Evolutionary conservation across 2,888 invertebrate genomes (phyloP).

Genomic region (Dimorphilus gyrociliatus): DNA sequence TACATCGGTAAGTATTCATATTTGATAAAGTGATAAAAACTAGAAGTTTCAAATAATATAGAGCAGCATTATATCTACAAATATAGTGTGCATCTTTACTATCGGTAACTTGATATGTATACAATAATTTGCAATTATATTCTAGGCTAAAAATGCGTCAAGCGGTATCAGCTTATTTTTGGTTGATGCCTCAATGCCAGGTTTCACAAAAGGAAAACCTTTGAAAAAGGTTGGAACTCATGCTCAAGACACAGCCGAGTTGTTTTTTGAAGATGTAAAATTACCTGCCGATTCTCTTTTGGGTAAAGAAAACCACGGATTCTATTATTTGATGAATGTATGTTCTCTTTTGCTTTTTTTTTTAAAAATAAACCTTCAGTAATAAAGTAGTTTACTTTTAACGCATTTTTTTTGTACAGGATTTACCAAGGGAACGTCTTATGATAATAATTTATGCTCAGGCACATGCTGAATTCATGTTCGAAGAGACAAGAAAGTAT

Average conservation of each 20-base stretch:
- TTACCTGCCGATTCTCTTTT: constrained; percentile 16
- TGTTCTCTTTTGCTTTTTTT: too few species aligned
- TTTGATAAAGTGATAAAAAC: too few species aligned
- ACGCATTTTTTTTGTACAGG: too few species aligned
- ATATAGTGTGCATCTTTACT: too few species aligned
- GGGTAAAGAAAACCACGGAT: constrained; percentile 31
- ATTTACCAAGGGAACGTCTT: constrained; percentile 39
- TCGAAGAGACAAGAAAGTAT: constrained; percentile 38
- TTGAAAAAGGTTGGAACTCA: not conserved
- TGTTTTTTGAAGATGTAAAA: constrained; percentile 13
- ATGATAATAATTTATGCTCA: constrained; percentile 28
- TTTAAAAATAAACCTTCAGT: too few species aligned
- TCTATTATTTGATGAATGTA: constrained; percentile 5
- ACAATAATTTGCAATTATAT: too few species aligned
- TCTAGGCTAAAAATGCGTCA: not conserved
- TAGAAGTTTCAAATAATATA: too few species aligned
- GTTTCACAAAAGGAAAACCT: not conserved
- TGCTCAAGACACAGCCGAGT: constrained; percentile 12
- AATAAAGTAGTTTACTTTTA: too few species aligned
- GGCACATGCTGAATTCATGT: constrained; percentile 36
- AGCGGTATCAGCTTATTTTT: not conserved
- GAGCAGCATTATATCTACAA: too few species aligned
- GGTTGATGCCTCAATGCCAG: not conserved
- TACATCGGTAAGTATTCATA: too few species aligned
- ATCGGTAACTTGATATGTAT: too few species aligned